phyloP scores from a whole-genome alignment of 2,797 vertebrate species.

The Rhabdophis nuchalis region DNA sequence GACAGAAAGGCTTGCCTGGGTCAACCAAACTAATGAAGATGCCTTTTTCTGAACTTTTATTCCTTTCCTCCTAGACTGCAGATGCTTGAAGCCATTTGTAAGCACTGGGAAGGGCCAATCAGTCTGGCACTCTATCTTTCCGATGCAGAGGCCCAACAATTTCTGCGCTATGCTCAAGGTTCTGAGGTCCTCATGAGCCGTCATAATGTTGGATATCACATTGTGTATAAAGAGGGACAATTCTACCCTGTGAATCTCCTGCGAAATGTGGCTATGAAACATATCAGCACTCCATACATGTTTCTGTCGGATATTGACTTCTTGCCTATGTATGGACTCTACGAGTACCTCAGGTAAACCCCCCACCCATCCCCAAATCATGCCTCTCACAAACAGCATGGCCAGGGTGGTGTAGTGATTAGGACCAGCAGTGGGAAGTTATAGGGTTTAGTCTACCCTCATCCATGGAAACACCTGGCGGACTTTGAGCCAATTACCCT shows the following conservation, averaged over 20 bases:
- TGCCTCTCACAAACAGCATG: not conserved
- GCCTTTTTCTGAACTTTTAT: constrained; percentile 26
- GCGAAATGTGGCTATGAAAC: constrained; percentile 93
- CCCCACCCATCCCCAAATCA: not conserved
- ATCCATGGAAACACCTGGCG: not conserved
- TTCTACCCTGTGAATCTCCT: constrained; percentile 98
- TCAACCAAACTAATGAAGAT: not conserved
- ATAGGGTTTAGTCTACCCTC: not conserved
- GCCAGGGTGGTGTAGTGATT: not conserved
- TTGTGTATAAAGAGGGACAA: constrained; percentile 98
- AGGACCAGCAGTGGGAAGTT: not conserved
- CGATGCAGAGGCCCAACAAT: constrained; percentile 96
- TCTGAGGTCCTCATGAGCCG: constrained; percentile 94
- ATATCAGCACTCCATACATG: constrained; percentile 95
- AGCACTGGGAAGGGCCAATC: constrained; percentile 98
- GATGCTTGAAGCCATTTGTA: constrained; percentile 99
- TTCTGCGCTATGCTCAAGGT: constrained; percentile 95
- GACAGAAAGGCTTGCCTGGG: not conserved
- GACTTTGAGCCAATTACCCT: not conserved
- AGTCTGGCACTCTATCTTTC: constrained; percentile 97
- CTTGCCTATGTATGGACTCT: constrained; percentile 98
- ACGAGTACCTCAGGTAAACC: constrained; percentile 93
- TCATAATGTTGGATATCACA: constrained; percentile 93
- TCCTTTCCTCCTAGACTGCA: constrained; percentile 80
- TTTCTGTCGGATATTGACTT: constrained; percentile 98